Evolutionary conservation across 2,797 vertebrate genomes (phyloP).

Genomic region (Coregonus suidteri): DNA sequence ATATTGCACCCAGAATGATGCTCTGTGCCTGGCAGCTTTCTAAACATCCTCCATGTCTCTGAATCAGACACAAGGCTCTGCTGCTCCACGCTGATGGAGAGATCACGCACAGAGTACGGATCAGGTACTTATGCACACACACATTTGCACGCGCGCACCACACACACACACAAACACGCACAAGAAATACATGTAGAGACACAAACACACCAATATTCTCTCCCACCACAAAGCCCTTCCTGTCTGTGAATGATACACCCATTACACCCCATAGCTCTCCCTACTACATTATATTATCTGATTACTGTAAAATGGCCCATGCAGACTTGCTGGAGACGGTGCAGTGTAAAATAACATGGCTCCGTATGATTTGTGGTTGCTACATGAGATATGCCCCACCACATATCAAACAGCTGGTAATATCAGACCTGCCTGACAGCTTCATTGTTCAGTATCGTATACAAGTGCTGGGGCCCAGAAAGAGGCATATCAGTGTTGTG

Average conservation of each 20-base stretch:
- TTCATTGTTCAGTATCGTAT: slow-evolving; percentile 66
- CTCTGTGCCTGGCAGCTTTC: slow-evolving; percentile 60
- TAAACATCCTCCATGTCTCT: slow-evolving; percentile 63
- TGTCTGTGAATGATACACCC: neutral
- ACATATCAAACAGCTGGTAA: slow-evolving; percentile 66
- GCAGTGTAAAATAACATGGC: slow-evolving; percentile 75
- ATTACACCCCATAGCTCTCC: slow-evolving; percentile 3
- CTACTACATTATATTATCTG: slow-evolving; percentile 76
- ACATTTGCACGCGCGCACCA: neutral
- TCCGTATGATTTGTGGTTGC: slow-evolving; percentile 73
- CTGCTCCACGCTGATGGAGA: neutral
- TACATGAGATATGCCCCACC: slow-evolving; percentile 72
- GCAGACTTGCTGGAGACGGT: slow-evolving; percentile 76
- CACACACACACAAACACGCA: too few species aligned
- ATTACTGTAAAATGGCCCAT: slow-evolving; percentile 67
- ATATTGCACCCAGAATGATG: slow-evolving; percentile 70
- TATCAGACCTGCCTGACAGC: slow-evolving; percentile 68
- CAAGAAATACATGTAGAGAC: too few species aligned
- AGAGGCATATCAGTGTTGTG: slow-evolving; percentile 53
- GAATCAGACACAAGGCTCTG: neutral
- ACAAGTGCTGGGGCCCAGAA: slow-evolving; percentile 49
- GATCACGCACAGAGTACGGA: neutral
- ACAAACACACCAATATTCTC: slow-evolving; percentile 41
- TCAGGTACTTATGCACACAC: slow-evolving; percentile 4
- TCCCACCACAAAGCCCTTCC: slow-evolving; percentile 15